Evolutionary conservation across 2,888 invertebrate genomes (phyloP).

Genomic region (Synanthedon myopaeformis): DNA sequence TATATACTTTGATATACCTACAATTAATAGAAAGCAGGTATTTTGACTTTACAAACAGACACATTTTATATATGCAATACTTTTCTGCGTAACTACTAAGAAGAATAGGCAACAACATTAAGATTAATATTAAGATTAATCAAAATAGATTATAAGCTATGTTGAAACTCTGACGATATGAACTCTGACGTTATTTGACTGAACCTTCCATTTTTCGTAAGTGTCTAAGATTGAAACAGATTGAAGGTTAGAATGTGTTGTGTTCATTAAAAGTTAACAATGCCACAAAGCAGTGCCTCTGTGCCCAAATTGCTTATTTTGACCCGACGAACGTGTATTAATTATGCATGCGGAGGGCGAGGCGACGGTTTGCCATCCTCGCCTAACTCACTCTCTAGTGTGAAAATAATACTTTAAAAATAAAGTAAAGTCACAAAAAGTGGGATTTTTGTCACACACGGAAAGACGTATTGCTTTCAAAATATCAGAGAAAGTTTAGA

Average conservation of each 20-base stretch:
- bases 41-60: too few species aligned
- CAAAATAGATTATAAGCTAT: too few species aligned
- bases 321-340: constrained; percentile 36
- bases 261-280: constrained; percentile 47
- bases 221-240: constrained; percentile 1
- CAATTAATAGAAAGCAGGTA: too few species aligned
- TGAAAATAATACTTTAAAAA: constrained; percentile 10
- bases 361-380: constrained; percentile 22
- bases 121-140: too few species aligned
- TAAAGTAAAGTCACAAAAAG: background rate
- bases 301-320: constrained; percentile 63
- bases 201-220: too few species aligned
- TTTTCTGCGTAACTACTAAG: too few species aligned
- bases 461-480: background rate
- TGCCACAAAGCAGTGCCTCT: constrained; percentile 51
- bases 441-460: background rate
- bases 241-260: constrained; percentile 22
- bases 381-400: constrained; percentile 27
- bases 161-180: too few species aligned
- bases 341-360: constrained; percentile 50
- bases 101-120: too few species aligned
- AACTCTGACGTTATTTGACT: too few species aligned
- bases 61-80: too few species aligned
- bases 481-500: background rate
- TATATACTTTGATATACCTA: too few species aligned